Evolutionary conservation across 2,888 invertebrate genomes (phyloP).

Genomic region (Elmis aenea): DNA sequence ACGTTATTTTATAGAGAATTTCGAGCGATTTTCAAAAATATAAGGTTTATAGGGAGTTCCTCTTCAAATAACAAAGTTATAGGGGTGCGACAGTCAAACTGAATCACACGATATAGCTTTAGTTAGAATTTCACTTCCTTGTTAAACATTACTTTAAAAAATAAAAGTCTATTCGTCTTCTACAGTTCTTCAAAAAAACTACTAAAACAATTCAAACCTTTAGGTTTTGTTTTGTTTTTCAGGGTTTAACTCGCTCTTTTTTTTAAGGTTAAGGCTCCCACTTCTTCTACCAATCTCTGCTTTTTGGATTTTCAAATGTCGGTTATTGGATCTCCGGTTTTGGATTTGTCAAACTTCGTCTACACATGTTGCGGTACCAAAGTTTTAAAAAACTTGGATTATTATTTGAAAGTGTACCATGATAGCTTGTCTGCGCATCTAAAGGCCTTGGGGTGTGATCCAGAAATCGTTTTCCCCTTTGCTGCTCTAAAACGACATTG

Average conservation of each 20-base stretch:
- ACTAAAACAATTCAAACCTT: too few species aligned
- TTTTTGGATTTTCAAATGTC: conserved; percentile 32
- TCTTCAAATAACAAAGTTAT: too few species aligned
- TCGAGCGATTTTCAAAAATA: too few species aligned
- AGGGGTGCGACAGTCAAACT: too few species aligned
- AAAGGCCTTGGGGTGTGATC: conserved; percentile 28
- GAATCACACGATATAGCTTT: too few species aligned
- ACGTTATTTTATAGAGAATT: too few species aligned
- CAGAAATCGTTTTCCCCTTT: conserved; percentile 31
- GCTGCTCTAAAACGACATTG: conserved; percentile 30
- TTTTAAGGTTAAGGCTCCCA: background rate
- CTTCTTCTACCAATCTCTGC: conserved; percentile 18
- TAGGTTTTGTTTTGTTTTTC: too few species aligned
- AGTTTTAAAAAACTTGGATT: conserved; percentile 27
- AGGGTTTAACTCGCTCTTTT: too few species aligned
- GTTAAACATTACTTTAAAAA: too few species aligned
- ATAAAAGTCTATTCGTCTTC: background rate
- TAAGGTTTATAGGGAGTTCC: too few species aligned
- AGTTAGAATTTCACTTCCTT: too few species aligned
- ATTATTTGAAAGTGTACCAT: conserved; percentile 33
- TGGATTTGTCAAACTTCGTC: conserved; percentile 34
- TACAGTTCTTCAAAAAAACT: background rate
- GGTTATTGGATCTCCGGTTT: conserved; percentile 24
- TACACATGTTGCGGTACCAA: conserved; percentile 30
- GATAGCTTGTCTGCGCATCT: conserved; percentile 29